Evolutionary conservation across 2,888 invertebrate species (phyloP), one percentile per base, ranked within the genome.

Genomic region (Drosophila villosipedis): DNA sequence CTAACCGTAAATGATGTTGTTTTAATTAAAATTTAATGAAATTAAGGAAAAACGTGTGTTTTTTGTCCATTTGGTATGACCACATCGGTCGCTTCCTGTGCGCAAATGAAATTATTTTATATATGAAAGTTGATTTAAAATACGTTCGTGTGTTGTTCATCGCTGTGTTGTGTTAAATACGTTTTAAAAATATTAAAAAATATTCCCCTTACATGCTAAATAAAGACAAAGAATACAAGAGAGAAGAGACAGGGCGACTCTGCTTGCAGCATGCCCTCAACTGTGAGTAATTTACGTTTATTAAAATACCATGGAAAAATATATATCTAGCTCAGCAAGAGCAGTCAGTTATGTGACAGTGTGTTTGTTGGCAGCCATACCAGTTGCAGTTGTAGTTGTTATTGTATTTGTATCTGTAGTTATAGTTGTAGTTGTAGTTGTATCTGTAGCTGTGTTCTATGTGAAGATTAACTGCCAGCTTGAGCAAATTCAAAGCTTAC

Each of bases 1-100:
- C 35, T 35, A 53, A 58, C 39, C 10, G 39, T 37, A 54, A 50
- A 49, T 66, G 66, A 59, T 63, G 65, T 47, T 63, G 64, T 59
- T 82, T 84, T 76, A 86, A 89, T 84, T 86, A 82, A 87, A 89
- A 64, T 78, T 82, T 76, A 73, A 86, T 86, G 73, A 72, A 86
- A 86, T 82, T 78, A 70, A 78, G 59, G 28, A 64, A 74, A 80
- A 25, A 16, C 0, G 78, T 77, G 77, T 77, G 76, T 77, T 76
- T 58, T 82, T 68, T 82, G 78, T 50, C 74, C 84, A 76, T 68
- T 76, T 55, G 60, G 53, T 62, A 53, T 62, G 16, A 31, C 55
- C 61, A 37, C 43, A 58, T 39, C 53, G 58, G 57, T 66, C 25
- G 16, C 28, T 58, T 30, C 65, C 60, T 43, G 47, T 59, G 28